A percentile compares a stretch with the other conserved stretches of the same genome.
These are phyloP conservation scores for Drosophila gunungcola DNA, from an alignment of 1,140 invertebrate genomes.

Conservation along the genomic window DNA sequence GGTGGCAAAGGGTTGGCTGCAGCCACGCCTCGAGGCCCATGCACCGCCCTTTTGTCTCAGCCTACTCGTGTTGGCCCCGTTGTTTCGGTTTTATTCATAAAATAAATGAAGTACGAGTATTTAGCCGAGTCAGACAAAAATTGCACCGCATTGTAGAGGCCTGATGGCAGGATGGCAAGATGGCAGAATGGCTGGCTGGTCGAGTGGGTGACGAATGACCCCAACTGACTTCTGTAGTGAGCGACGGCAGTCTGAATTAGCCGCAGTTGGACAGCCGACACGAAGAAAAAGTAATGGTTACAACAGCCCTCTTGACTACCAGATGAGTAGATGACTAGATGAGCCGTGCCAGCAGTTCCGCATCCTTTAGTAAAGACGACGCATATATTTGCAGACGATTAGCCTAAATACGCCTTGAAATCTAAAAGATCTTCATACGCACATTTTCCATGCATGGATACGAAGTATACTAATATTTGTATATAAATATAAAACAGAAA, in stretches of 20 bases:
- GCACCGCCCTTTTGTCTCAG: slow-evolving; percentile 59
- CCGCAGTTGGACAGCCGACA: slow-evolving; percentile 23
- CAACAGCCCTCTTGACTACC: slow-evolving; percentile 24
- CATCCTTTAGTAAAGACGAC: neutral
- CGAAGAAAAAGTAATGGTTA: slow-evolving; percentile 1
- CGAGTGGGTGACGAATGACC: slow-evolving; percentile 41
- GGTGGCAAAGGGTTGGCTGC: slow-evolving; percentile 4
- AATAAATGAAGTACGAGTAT: slow-evolving; percentile 78
- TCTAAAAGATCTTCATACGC: too few relatives aligned
- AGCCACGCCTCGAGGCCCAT: slow-evolving; percentile 19
- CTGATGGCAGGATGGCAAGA: neutral
- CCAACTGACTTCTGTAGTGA: slow-evolving; percentile 45
- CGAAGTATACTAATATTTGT: neutral
- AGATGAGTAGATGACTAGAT: slow-evolving; percentile 14
- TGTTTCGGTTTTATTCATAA: slow-evolving; percentile 72
- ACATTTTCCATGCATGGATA: neutral
- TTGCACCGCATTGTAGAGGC: slow-evolving; percentile 20
- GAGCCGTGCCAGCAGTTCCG: slow-evolving; percentile 11
- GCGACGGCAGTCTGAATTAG: slow-evolving; percentile 45
- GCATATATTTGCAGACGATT: slow-evolving; percentile 10
- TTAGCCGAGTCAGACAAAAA: slow-evolving; percentile 61
- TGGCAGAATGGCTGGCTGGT: neutral
- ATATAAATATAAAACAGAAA: too few relatives aligned
- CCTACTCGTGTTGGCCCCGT: slow-evolving; percentile 39
- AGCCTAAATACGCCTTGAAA: slow-evolving; percentile 2